These are phyloP conservation scores for Phaethon lepturus DNA, from an alignment of 2,113 vertebrate species.

Conservation along the genomic window DNA sequence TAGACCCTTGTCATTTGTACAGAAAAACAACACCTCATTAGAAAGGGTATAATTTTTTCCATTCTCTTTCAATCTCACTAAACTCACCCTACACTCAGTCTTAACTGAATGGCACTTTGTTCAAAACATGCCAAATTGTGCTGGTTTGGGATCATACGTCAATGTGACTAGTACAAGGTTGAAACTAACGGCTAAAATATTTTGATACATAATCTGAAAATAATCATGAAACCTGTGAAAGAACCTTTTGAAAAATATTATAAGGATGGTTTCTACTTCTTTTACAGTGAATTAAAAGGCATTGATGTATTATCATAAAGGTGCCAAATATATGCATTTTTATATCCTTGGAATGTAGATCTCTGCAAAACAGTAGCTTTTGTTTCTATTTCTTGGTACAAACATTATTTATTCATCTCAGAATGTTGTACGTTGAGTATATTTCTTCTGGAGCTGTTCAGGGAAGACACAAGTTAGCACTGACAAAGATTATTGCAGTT, in stretches of 20 bases:
- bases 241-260: background rate
- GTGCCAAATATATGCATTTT: background rate
- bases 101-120: background rate
- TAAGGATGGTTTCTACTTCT: background rate
- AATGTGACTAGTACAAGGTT: background rate
- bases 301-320: background rate
- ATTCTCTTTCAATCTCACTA: background rate
- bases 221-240: background rate
- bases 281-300: background rate
- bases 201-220: background rate
- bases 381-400: background rate
- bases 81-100: background rate
- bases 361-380: background rate
- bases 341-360: background rate
- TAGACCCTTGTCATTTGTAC: background rate
- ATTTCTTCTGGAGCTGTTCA: background rate
- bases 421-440: background rate
- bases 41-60: background rate
- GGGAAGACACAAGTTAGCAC: background rate
- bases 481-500: background rate
- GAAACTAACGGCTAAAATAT: constrained; percentile 8
- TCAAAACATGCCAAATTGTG: background rate
- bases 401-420: background rate
- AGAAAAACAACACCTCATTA: background rate
- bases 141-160: background rate